Base-by-base conservation (phyloP, 2,113 vertebrate species). In the Nycticorax nycticorax region DNA sequence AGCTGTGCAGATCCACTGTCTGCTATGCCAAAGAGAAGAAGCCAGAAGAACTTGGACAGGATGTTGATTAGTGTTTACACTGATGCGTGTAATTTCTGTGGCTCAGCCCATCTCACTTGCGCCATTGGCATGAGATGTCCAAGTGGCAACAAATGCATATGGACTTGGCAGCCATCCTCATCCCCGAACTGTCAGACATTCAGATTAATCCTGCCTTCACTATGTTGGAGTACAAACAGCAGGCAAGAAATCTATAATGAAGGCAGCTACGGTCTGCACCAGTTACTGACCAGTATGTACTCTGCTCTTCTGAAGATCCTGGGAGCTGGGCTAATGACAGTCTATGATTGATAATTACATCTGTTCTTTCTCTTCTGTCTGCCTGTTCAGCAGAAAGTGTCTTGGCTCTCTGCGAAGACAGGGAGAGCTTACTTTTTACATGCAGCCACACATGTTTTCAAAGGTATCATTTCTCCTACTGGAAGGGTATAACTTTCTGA, bases 331-430 rank as follows among this genome's bases (percentile, higher is more conserved):
- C 43, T 94, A 95, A 81, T 74, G 96, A 92, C 92, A 96, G 80
- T 91, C 24, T 92, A 84, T 96, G 96, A 97, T 96, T 97, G 96
- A 96, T 97, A 97, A 97, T 96, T 97, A 96, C 96, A 97, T 96
- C 97, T 97, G 96, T 95, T 97, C 92, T 97, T 96, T 96, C 95
- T 95, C 89, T 96, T 96, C 94, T 94, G 77, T 94, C 86, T 87
- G 95, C 95, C 88, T 95, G 86, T 96, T 97, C 95, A 96, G 96
- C 94, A 96, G 92, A 97, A 97, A 96, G 86, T 94, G 88, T 89
- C 95, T 95, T 94, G 92, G 96, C 95, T 94, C 47, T 95, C 91
- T 94, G 76, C 0, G 4, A 96, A 96, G 95, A 96, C 96, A 96
- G 92, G 73, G 83, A 92, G 92, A 96, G 96, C 95, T 96, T 97